phyloP scores from a whole-genome alignment of 2,797 vertebrate genomes.

The Labroides dimidiatus region DNA sequence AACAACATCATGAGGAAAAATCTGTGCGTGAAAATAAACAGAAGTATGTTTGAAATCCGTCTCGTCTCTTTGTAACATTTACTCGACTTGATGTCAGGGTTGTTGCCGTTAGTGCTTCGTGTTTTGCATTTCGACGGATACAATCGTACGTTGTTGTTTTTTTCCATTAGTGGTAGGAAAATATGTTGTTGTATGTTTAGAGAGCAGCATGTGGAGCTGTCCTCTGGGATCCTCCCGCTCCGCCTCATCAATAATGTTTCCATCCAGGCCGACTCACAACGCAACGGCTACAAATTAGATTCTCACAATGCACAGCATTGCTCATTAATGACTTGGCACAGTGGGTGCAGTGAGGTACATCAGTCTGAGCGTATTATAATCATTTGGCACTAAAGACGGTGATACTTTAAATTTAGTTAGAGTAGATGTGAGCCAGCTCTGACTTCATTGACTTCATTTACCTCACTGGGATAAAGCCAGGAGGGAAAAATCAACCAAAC shows the following conservation, averaged over 20 bases:
- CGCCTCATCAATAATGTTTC: conserved; percentile 57
- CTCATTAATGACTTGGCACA: conserved; percentile 53
- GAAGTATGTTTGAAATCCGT: conserved; percentile 3
- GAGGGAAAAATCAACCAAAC: neutral
- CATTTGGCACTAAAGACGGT: conserved; percentile 19
- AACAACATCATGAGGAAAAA: conserved; percentile 11
- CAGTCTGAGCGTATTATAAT: conserved; percentile 24
- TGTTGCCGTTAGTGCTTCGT: neutral
- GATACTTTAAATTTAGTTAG: conserved; percentile 6
- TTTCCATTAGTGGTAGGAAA: neutral
- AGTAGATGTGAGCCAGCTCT: neutral
- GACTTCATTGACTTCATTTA: neutral
- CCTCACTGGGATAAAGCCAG: neutral
- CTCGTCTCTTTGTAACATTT: conserved; percentile 2
- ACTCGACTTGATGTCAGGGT: conserved; percentile 3
- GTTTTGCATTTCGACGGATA: neutral
- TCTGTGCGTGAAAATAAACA: neutral
- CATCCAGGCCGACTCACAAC: conserved; percentile 36
- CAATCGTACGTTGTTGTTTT: neutral
- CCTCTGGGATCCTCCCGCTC: conserved; percentile 37
- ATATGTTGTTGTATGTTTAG: conserved; percentile 23
- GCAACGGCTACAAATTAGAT: conserved; percentile 65
- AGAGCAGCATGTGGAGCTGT: conserved; percentile 23
- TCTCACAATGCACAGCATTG: conserved; percentile 45
- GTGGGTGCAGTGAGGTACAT: conserved; percentile 12